These are phyloP conservation scores for Drosophila nr. fundita DNA, from an alignment of 2,888 invertebrate species.

Conservation along the genomic window DNA sequence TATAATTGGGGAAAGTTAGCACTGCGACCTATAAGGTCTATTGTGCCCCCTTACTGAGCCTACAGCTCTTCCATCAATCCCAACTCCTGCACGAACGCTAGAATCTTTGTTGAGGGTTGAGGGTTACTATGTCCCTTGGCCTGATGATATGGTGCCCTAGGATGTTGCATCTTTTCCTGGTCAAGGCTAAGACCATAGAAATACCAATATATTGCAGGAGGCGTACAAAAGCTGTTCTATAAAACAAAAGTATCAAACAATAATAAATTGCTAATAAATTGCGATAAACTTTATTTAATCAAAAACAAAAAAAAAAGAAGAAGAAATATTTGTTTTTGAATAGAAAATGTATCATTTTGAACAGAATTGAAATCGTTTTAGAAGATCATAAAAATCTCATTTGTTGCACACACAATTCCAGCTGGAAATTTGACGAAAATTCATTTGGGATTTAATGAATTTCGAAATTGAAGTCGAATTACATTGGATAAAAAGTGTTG, in stretches of 20 bases:
- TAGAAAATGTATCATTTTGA: not conserved
- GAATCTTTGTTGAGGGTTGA: too few relatives aligned
- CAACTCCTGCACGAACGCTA: too few relatives aligned
- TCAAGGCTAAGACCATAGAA: not conserved
- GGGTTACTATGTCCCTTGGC: too few relatives aligned
- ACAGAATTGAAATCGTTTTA: not conserved
- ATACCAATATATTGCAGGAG: not conserved
- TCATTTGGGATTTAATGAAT: constrained; percentile 23
- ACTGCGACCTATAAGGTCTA: too few relatives aligned
- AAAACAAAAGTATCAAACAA: not conserved
- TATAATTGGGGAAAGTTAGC: too few relatives aligned
- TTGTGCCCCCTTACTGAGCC: too few relatives aligned
- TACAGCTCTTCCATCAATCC: too few relatives aligned
- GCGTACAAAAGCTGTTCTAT: not conserved
- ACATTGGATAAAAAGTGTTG: constrained; percentile 3
- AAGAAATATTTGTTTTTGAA: too few relatives aligned
- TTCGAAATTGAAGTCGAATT: constrained; percentile 6
- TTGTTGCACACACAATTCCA: not conserved
- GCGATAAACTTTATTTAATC: not conserved
- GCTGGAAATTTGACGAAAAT: constrained; percentile 2
- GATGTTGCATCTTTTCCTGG: too few relatives aligned
- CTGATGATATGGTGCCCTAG: too few relatives aligned
- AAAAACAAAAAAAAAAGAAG: not conserved
- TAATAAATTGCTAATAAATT: not conserved
- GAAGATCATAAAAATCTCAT: constrained; percentile 1